A percentile compares a stretch with the other conserved stretches of the same genome.
These are phyloP conservation scores for Melanotaenia boesemani DNA, from an alignment of 2,797 vertebrate species.

Conservation along the genomic window DNA sequence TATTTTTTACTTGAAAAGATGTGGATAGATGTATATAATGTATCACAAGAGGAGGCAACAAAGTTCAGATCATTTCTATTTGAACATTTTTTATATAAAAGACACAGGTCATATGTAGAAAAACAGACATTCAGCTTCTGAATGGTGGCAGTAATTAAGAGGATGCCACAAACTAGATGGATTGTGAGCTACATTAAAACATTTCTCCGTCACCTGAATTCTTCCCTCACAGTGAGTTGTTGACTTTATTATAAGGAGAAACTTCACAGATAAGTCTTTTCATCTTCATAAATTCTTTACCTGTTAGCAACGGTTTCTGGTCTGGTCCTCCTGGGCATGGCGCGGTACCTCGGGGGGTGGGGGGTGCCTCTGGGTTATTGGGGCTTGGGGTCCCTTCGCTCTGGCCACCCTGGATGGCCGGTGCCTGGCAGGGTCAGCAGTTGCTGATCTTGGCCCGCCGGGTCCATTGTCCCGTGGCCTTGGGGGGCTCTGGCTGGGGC, in stretches of 20 bases:
- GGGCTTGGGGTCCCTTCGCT: too few species aligned
- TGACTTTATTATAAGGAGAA: slow-evolving; percentile 31
- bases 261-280: slow-evolving; percentile 42
- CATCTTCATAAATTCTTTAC: slow-evolving; percentile 45
- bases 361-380: too few species aligned
- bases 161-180: slow-evolving; percentile 37
- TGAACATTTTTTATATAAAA: not conserved
- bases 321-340: too few species aligned
- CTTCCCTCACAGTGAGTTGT: slow-evolving; percentile 18
- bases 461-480: too few species aligned
- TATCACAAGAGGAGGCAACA: not conserved
- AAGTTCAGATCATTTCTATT: not conserved
- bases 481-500: too few species aligned
- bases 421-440: too few species aligned
- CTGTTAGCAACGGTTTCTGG: slow-evolving; percentile 6
- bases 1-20: not conserved
- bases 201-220: slow-evolving; percentile 32
- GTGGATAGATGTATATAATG: not conserved
- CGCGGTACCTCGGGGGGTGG: too few species aligned
- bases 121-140: not conserved
- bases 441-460: too few species aligned
- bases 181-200: slow-evolving; percentile 34
- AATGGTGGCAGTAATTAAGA: slow-evolving; percentile 16
- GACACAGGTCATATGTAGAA: not conserved
- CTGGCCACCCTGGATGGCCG: too few species aligned